These are phyloP conservation scores for Petromus typicus DNA, from an alignment of 2,113 vertebrate species.

Conservation along the genomic window DNA sequence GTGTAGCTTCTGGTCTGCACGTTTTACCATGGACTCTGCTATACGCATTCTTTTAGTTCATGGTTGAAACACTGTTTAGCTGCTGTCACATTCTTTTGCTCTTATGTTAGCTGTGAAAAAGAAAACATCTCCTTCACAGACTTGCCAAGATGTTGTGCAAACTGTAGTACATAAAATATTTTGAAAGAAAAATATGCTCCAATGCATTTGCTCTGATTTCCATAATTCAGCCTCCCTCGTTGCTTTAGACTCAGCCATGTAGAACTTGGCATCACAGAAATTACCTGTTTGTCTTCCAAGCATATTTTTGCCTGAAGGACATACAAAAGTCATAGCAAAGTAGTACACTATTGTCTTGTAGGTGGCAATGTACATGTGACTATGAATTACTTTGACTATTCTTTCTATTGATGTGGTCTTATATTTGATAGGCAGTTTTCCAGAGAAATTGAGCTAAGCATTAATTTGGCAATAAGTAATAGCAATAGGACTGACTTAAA, in stretches of 20 bases:
- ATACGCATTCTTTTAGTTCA: conserved; percentile 75
- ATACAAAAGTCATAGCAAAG: conserved; percentile 26
- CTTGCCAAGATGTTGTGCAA: conserved; percentile 86
- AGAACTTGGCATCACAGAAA: conserved; percentile 79
- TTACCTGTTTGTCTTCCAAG: conserved; percentile 74
- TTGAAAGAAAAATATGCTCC: conserved; percentile 88
- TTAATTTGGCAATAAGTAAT: conserved; percentile 73
- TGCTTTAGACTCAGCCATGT: conserved; percentile 73
- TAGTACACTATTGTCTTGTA: not conserved
- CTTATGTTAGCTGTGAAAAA: conserved; percentile 85
- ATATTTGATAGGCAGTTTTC: conserved; percentile 67
- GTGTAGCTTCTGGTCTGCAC: conserved; percentile 48
- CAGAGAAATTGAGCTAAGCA: conserved; percentile 73
- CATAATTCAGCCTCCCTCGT: conserved; percentile 75
- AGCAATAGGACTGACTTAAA: conserved; percentile 73
- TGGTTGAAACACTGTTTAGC: conserved; percentile 77
- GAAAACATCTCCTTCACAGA: conserved; percentile 83
- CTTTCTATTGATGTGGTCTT: conserved; percentile 60
- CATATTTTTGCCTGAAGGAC: conserved; percentile 59
- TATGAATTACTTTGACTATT: conserved; percentile 61
- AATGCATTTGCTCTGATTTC: conserved; percentile 81
- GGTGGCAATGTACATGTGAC: not conserved
- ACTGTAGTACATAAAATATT: conserved; percentile 86
- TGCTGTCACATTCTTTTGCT: conserved; percentile 78
- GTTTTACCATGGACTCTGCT: conserved; percentile 70